Conservation (phyloP, 2,797 vertebrate species). For the Platalea minor region DNA sequence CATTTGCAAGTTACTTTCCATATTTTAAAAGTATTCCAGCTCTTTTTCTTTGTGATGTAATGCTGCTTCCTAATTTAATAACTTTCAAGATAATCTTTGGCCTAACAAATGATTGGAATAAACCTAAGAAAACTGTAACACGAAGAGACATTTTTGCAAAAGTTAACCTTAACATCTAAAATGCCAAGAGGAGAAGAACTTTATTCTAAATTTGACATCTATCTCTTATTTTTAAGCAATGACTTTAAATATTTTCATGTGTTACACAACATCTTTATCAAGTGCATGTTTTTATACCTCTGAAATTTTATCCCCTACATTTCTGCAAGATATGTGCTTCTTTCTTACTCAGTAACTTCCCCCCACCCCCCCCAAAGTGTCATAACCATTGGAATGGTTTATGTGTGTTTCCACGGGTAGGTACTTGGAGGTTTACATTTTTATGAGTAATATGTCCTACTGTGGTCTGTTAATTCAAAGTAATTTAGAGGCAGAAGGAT, state of each 20-base stretch:
- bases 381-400: background rate
- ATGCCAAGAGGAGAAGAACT: background rate
- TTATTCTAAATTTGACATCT: background rate
- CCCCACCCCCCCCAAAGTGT: fast-evolving
- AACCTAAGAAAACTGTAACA: background rate
- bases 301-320: background rate
- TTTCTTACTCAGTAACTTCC: background rate
- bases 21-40: background rate
- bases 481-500: background rate
- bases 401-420: background rate
- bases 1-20: background rate
- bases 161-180: background rate
- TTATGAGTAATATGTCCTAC: background rate
- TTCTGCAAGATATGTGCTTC: background rate
- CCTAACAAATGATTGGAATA: background rate
- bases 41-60: background rate
- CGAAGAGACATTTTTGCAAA: background rate
- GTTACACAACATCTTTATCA: background rate
- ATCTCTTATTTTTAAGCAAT: background rate
- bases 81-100: background rate
- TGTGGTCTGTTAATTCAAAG: background rate
- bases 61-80: background rate
- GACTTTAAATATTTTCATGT: background rate
- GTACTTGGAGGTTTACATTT: background rate
- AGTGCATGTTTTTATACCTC: background rate